Conservation (phyloP, 2,797 vertebrate genomes). For the Vireo griseus region DNA sequence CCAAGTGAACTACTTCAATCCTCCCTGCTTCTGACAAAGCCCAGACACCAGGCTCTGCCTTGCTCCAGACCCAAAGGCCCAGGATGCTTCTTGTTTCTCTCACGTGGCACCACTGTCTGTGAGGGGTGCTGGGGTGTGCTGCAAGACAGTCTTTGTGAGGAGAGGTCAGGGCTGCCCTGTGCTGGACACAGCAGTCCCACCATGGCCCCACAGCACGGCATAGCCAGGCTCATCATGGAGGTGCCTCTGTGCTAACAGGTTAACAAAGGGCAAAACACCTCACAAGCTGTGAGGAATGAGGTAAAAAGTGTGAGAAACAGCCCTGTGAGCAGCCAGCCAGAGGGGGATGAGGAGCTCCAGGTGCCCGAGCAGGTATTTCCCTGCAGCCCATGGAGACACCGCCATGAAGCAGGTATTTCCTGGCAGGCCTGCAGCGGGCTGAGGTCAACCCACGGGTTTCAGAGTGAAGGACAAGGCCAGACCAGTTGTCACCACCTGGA, state of each 20-base stretch:
- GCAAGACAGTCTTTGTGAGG: background rate
- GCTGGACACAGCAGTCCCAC: background rate
- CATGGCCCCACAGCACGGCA: fast-evolving
- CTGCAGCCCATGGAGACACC: background rate
- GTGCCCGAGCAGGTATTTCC: background rate
- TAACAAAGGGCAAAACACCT: background rate
- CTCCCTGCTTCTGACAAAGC: background rate
- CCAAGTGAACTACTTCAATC: fast-evolving
- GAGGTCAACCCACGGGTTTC: background rate
- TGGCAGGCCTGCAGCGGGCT: background rate
- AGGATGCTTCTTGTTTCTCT: background rate
- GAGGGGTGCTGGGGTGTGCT: fast-evolving
- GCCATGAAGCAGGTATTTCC: fast-evolving
- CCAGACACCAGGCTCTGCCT: background rate
- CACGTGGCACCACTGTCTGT: fast-evolving
- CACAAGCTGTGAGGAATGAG: background rate
- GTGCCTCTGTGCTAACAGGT: background rate
- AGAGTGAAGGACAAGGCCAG: background rate
- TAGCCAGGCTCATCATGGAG: fast-evolving
- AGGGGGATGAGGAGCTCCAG: background rate
- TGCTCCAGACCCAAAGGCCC: fast-evolving
- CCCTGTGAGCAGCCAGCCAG: background rate
- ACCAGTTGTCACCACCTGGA: fast-evolving
- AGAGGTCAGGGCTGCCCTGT: background rate
- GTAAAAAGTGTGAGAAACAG: background rate